Base-by-base conservation (phyloP, 1,140 invertebrate species). In the Marisa cornuarietis region DNA sequence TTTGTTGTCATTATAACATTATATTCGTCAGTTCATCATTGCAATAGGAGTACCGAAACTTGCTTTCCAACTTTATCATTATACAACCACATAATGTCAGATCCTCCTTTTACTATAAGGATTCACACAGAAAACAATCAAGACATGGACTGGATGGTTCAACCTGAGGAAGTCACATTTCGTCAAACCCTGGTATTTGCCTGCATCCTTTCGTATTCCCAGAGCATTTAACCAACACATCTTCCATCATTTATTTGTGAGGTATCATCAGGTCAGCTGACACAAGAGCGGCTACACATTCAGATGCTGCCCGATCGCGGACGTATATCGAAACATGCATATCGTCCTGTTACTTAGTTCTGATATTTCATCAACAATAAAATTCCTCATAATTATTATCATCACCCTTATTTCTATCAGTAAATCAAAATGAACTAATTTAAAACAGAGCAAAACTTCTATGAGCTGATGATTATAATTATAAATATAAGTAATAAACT, bases 91-190 rank as follows among this genome's bases (percentile, higher is more conserved):
- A 80, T 6, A n/a, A 83, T 83, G 82, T 58, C 72, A 14, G 82
- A 82, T 61, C 85, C 85, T 22, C 84, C 85, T 22, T 86, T 88
- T 68, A 88, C 87, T 0, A 84, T 89, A 10, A 63, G 76, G 52
- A 77, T 77, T 51, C 76, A 83, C 22, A 86, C 86, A 72, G 88
- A 87, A 71, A 84, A 86, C 71, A 85, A 86, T 72, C 84, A 87
- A 73, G 88, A 88, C 73, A 88, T 89, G 82, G 88, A 88, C 71
- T 89, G 88, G 88, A 88, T 87, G 84, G 88, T 89, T n/a, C 85
- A 86, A 68, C 87, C 87, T 16, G 85, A 87, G 65, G 85, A 86
- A 83, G 86, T 89, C 1, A 87, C 85, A 24, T 89, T 89, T 81
- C 78, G 81, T 51, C 84, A 87, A 68, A 85, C 85, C 62, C 78